Base-by-base conservation (phyloP, 2,888 invertebrate species). In the Homarus gammarus region DNA sequence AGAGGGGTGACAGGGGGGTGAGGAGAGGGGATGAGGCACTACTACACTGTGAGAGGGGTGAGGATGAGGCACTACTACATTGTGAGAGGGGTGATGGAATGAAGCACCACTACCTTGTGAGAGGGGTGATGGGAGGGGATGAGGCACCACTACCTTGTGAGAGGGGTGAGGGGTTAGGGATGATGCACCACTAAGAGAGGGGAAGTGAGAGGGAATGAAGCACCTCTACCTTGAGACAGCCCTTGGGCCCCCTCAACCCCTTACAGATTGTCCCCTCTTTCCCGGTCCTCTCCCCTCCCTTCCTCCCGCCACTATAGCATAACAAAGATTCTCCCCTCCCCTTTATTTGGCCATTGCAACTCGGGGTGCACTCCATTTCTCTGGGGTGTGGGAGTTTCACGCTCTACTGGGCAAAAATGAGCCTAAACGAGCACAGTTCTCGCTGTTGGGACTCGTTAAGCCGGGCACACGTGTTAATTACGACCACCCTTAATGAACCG, bases 401-500 rank as follows among this genome's bases (percentile, higher is more conserved):
- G 87, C 79, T 79, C 87, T 87, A 87, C 82, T 87, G 87, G 87
- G 82, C 87, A 87, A 87, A 87, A 87, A 87, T 87, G 81, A 75
- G 64, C 87, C 87, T 87, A 87, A 87, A 87, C 87, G 87, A 87
- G 87, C 87, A 87, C 87, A 87, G 87, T 87, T 87, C 87, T 77
- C 87, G 87, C 87, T 87, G 87, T 82, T 87, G 87, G 87, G 87
- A 87, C 87, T 87, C 87, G 87, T 87, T 87, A 87, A 87, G 87
- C 87, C 87, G 81, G 73, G 87, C 87, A 82, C 87, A 82, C 87
- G 87, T 87, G 87, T 87, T 87, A 82, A 82, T 87, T 82, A 87
- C 82, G 87, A 87, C 82, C 87, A 87, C 87, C 87, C 87, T 87
- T 87, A 87, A 87, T 87, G 87, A 87, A 82, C 87, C 87, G 87